Base-by-base conservation (phyloP, 2,888 invertebrate genomes). In the Drosophila meridiana region DNA sequence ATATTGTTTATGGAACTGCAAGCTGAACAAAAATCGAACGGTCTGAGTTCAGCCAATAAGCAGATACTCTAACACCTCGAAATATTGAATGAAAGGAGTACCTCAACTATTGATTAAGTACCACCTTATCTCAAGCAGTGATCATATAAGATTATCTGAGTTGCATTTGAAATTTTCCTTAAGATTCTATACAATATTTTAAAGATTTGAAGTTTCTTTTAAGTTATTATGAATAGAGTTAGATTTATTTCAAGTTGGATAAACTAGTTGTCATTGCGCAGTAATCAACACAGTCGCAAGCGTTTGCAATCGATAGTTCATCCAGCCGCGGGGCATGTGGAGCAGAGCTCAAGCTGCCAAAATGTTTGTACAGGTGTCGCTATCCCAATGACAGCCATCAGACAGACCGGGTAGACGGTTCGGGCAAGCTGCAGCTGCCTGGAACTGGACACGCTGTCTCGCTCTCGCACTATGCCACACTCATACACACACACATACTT, bases 361-460 rank as follows among this genome's bases (percentile, higher is more conserved):
- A 90, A 91, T 90, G 76, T 89, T 90, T 90, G 66, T 80, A 80
- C 89, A 90, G 91, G 88, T 90, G 89, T 87, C 73, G 69, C 76
- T 67, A 67, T 60, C 68, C 73, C 80, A 81, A 69, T 75, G 76
- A 63, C 73, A 74, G 72, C 56, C 81, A 57, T 48, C 60, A 55
- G 34, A 52, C 60, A 61, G 69, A 45, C 50, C 57, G 63, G 67
- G 55, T 67, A 77, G 59, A 73, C 63, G 63, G 64, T 66, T 74
- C 68, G 56, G 64, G 53, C 68, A 56, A 66, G 26, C 48, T 59
- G 75, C 85, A 89, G 89, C 85, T 89, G 89, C 20, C 28, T 61
- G 47, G 28, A 45, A 57, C 61, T 59, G 55, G 65, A 45, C 62
- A 40, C 56, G 38, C 57, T 45, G 62, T 34, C 68, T 60, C 67